Evolutionary conservation across 2,113 vertebrate species (phyloP).

Genomic region (Dipodomys merriami): DNA sequence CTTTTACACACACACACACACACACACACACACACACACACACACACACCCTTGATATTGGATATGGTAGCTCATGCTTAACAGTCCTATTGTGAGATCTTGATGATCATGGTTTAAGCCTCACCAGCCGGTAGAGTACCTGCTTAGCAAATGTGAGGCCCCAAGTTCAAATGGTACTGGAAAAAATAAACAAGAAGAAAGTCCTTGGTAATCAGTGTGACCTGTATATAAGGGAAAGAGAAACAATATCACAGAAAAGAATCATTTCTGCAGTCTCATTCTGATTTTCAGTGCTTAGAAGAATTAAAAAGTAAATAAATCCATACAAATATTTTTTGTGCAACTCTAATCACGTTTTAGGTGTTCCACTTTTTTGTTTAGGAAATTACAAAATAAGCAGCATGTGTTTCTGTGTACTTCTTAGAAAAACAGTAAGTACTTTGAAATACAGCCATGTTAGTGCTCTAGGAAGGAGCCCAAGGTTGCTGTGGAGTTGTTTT

Average conservation of each 20-base stretch:
- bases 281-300: conserved; percentile 33
- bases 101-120: too few relatives aligned
- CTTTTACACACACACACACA: background rate
- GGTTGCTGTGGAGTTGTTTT: background rate
- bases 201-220: background rate
- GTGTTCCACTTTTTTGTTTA: conserved; percentile 44
- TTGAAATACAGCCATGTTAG: conserved; percentile 7
- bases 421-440: conserved; percentile 49
- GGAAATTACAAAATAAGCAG: conserved; percentile 31
- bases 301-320: conserved; percentile 38
- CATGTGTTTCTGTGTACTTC: background rate
- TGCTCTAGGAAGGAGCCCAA: background rate
- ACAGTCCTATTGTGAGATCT: too few relatives aligned
- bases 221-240: conserved; percentile 36
- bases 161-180: too few relatives aligned
- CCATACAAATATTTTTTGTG: background rate
- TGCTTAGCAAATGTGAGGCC: too few relatives aligned
- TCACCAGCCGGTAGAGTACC: too few relatives aligned
- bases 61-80: too few relatives aligned
- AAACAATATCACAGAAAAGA: conserved; percentile 24
- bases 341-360: conserved; percentile 13
- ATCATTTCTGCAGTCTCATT: conserved; percentile 34
- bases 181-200: background rate
- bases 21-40: background rate
- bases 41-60: background rate